These are phyloP conservation scores for Micrasema longulum DNA, from an alignment of 1,140 invertebrate species.

Conservation along the genomic window DNA sequence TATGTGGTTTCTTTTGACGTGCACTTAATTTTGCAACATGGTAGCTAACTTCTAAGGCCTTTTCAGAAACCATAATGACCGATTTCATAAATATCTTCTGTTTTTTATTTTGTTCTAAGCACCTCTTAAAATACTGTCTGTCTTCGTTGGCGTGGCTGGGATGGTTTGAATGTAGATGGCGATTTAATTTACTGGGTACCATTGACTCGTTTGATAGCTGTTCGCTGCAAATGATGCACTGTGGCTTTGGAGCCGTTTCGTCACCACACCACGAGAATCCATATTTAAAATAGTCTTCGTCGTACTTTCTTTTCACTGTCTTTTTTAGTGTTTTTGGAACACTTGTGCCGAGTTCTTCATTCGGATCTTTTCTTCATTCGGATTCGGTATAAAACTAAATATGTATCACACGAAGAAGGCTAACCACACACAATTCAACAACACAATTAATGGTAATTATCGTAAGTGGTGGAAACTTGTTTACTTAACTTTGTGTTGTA, in stretches of 20 bases:
- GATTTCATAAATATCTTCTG: constrained; percentile 51
- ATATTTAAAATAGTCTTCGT: constrained; percentile 50
- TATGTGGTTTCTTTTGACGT: constrained; percentile 51
- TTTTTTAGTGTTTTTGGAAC: constrained; percentile 45
- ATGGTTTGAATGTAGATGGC: constrained; percentile 49
- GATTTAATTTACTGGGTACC: constrained; percentile 47
- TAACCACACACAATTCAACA: constrained; percentile 24
- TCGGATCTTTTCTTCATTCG: not conserved
- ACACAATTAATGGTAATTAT: constrained; percentile 23
- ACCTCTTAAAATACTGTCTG: constrained; percentile 49
- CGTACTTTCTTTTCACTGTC: constrained; percentile 48
- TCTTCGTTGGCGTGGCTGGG: constrained; percentile 44
- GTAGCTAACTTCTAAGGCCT: constrained; percentile 52
- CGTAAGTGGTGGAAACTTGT: constrained; percentile 4
- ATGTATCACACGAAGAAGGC: constrained; percentile 19
- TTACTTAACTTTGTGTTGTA: constrained; percentile 3
- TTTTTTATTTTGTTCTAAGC: constrained; percentile 43
- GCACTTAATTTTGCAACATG: constrained; percentile 52
- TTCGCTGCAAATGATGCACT: constrained; percentile 51
- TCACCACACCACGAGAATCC: constrained; percentile 36
- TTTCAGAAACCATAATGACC: constrained; percentile 48
- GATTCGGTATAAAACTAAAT: constrained; percentile 16
- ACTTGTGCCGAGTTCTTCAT: constrained; percentile 31
- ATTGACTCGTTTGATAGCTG: constrained; percentile 49
- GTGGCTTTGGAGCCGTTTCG: constrained; percentile 41